phyloP scores from a whole-genome alignment of 2,113 vertebrate species.

The Micromys minutus region DNA sequence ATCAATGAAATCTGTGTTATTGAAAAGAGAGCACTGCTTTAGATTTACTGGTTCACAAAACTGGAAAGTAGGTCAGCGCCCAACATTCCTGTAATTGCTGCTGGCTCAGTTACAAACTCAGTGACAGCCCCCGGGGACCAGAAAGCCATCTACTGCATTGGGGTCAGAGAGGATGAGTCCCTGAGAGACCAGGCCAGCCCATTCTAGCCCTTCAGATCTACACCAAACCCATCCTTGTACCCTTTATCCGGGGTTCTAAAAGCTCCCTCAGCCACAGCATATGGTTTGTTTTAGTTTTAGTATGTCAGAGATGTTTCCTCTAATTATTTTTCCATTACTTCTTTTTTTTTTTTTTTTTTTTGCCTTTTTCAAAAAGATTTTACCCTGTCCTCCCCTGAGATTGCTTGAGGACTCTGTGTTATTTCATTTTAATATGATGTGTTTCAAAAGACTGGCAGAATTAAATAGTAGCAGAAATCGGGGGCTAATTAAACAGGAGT shows the following conservation, averaged over 20 bases:
- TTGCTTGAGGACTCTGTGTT: conserved; percentile 52
- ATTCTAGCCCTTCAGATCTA: background rate
- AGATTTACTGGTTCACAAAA: conserved; percentile 65
- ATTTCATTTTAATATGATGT: conserved; percentile 64
- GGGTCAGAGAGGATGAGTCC: background rate
- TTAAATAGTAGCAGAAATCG: conserved; percentile 67
- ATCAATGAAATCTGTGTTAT: conserved; percentile 70
- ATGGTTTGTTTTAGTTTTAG: conserved; percentile 71
- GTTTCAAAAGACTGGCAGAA: conserved; percentile 71
- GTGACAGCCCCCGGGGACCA: background rate
- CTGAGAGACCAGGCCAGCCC: background rate
- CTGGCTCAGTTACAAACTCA: background rate
- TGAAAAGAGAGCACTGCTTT: conserved; percentile 63
- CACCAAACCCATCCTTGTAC: background rate
- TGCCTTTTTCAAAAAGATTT: conserved; percentile 45
- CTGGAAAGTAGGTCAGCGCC: conserved; percentile 72
- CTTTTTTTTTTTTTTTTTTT: background rate
- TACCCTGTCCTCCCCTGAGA: conserved; percentile 50
- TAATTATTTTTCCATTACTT: conserved; percentile 70
- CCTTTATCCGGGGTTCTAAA: conserved; percentile 22
- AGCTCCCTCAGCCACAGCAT: conserved; percentile 21
- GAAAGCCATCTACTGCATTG: background rate
- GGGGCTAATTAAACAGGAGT: conserved; percentile 72
- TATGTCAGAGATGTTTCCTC: conserved; percentile 62
- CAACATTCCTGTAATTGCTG: conserved; percentile 52